Evolutionary conservation across 2,888 invertebrate genomes (phyloP), one percentile per base, ranked within the genome.

Genomic region (Metacarcinus magister): DNA sequence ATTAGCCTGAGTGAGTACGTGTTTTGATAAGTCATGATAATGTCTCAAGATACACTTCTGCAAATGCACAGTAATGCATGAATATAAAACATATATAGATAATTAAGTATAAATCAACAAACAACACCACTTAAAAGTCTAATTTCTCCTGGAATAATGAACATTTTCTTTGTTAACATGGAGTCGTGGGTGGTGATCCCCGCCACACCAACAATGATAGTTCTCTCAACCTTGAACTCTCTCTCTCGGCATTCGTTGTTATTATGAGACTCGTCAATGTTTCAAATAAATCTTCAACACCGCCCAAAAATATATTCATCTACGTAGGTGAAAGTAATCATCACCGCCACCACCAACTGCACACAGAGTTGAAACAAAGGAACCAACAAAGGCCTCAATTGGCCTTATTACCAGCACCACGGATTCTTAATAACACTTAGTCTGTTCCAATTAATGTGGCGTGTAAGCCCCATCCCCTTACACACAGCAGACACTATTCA

Each of bases 61-160:
- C 28, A 75, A 75, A 75, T 28, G 28, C 75, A 23, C n/a, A 75
- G 75, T 75, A 75, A 75, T 75, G 28, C n/a, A 75, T 75, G n/a
- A 28, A 75, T 75, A 75, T 75, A 75, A 75, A 75, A 75, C 75
- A 75, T 75, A 75, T 28, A 75, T 75, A 75, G 75, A n/a, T 75
- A 7, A 75, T 75, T 75, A 75, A 75, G 75, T 75, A 75, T 75
- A 75, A 75, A 75, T 75, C 75, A 75, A 75, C 75, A 75, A 75
- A 75, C 28, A 28, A 28, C 28, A 75, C 28, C 16, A n/a, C n/a
- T 28, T 28, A 28, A 28, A 10, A 75, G 28, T 8, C 75, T 75
- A 75, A 75, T 28, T 54, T 75, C 75, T 75, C 75, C 75, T 75
- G 75, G 75, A 75, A 75, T 75, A 75, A 75, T 75, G 28, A 28